Evolutionary conservation across 2,888 invertebrate genomes (phyloP), one percentile per base, ranked within the genome.

Genomic region (Ametastegia equiseti): DNA sequence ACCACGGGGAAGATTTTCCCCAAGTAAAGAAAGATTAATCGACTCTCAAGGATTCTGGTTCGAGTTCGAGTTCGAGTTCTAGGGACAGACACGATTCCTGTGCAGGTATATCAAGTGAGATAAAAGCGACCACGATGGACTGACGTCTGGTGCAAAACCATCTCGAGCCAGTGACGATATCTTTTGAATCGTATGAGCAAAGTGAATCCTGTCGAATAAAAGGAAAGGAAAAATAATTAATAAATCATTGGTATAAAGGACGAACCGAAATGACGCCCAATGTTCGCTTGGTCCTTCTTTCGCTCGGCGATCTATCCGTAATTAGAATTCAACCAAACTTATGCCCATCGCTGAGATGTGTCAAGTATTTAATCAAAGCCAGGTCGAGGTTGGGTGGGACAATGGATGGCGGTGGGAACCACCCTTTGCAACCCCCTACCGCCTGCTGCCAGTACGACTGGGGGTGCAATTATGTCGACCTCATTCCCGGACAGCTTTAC

Each of bases 341-440:
- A 90, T 90, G 90, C 85, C 84, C 82, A 85, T 85, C 84, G 85
- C 85, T 83, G 87, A 86, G 90, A 90, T 90, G 91, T 91, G 91
- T 91, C 91, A 89, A 91, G 91, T 90, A 90, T 91, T 91, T 91
- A 91, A 91, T 90, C 91, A 91, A 89, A 86, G 87, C 87, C 87
- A 84, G 87, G 86, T 85, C 88, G 89, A 87, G 88, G 87, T 87
- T 88, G 86, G 86, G 86, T 85, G 88, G 90, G 89, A 91, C 90
- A 91, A 91, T 91, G 88, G 89, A 88, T 85, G 82, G 82, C 83
- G 82, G 83, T 81, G 78, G 81, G 80, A 82, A 81, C 81, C 83
- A 83, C 83, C 84, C 84, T 9, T 83, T 81, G 50, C 81, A 65
- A 79, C 73, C 69, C 82, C 50, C 80, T 81, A 23, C 83, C 79